Base-by-base conservation (phyloP, 2,888 invertebrate species). In the Ormyrus rosae region DNA sequence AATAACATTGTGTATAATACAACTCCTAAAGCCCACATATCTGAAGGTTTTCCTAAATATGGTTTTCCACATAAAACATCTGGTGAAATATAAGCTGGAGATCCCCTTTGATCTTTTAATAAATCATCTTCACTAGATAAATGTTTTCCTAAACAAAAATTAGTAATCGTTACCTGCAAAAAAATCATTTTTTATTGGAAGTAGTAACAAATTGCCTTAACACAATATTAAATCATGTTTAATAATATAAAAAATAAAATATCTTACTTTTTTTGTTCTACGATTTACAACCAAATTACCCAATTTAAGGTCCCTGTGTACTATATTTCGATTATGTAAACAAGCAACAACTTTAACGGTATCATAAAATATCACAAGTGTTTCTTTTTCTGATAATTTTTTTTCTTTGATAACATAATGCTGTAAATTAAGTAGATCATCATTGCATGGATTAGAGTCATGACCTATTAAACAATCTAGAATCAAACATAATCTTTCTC, bases 11-110 rank as follows among this genome's bases (percentile, higher is more conserved):
- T 96, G 88, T 94, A 96, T 0, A 96, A 90, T 0, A 96, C 95
- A 19, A 96, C 95, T 0, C 96, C 96, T 3, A 96, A 88, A 0
- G 96, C 95, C 96, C 96, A 96, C 95, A 96, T 95, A 88, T 96
- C 96, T 0, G 95, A 95, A 0, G 96, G 96, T 88, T 96, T 96
- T 85, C 96, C 96, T 45, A 93, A 91, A 89, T 96, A 96, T 0
- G 96, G 95, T 87, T 95, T 94, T 84, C 95, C 95, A 91, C 94
- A 93, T 5, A 96, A 91, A 6, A 96, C 95, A 89, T 96, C 96
- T 0, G 96, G 96, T 1, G 95, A 95, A 84, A 96, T 96, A 89
- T 96, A 96, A 0, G 96, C 96, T 0, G 96, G 96, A 0, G 95
- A 95, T 1, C 96, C 96, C 88, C 95, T 92, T 88, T 96, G 95